These are phyloP conservation scores for Drosophila fungiperda DNA, from an alignment of 2,888 invertebrate genomes.

Conservation along the genomic window DNA sequence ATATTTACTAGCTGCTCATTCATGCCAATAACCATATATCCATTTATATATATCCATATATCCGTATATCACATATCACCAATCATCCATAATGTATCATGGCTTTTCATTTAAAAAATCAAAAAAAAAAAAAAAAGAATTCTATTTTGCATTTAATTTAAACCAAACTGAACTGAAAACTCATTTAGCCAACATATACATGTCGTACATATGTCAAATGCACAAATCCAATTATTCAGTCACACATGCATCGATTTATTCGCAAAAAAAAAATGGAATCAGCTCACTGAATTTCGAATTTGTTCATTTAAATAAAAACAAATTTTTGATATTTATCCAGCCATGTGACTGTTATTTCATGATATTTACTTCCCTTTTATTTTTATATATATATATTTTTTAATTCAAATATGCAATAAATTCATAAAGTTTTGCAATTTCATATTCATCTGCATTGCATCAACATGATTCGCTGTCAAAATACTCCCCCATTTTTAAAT, in stretches of 20 bases:
- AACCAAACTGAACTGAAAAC: constrained; percentile 30
- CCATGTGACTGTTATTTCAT: constrained; percentile 34
- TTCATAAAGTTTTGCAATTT: constrained; percentile 22
- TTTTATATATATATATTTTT: neutral
- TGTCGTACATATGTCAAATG: constrained; percentile 34
- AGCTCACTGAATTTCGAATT: constrained; percentile 51
- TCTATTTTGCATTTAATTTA: constrained; percentile 17
- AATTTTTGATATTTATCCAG: constrained; percentile 31
- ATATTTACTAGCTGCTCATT: constrained; percentile 52
- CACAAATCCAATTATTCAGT: constrained; percentile 63
- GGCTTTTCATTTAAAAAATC: constrained; percentile 36
- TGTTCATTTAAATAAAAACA: constrained; percentile 12
- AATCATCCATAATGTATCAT: constrained; percentile 13
- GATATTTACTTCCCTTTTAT: constrained; percentile 3
- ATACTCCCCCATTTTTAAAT: constrained; percentile 15
- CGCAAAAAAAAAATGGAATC: constrained; percentile 31
- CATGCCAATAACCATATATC: constrained; percentile 28
- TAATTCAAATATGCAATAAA: neutral
- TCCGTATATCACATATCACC: neutral
- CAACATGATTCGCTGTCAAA: constrained; percentile 27
- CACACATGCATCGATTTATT: constrained; percentile 46
- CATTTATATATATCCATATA: constrained; percentile 1
- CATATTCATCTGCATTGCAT: constrained; percentile 31
- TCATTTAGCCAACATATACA: constrained; percentile 35
- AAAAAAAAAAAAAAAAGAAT: neutral